phyloP scores from a whole-genome alignment of 2,888 invertebrate genomes.

The Candidula unifasciata region DNA sequence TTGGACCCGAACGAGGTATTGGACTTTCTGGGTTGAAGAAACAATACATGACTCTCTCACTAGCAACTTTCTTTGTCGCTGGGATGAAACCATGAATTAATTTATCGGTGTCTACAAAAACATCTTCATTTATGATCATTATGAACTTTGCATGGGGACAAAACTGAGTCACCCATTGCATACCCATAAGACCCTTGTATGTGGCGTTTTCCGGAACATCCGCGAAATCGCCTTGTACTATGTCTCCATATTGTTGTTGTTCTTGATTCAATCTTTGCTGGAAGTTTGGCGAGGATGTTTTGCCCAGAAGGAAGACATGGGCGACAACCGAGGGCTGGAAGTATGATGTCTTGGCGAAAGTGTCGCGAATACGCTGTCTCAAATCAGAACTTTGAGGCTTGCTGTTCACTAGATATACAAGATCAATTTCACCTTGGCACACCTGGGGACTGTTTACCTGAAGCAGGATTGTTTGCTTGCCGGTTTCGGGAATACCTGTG shows the following conservation, averaged over 20 bases:
- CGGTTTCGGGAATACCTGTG: no score
- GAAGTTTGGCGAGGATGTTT: constrained; percentile 24
- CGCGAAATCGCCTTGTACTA: constrained; percentile 36
- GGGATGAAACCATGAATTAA: constrained; percentile 35
- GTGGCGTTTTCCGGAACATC: constrained; percentile 38
- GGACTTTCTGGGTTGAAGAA: constrained; percentile 30
- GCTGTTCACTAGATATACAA: constrained; percentile 26
- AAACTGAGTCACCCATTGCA: constrained; percentile 37
- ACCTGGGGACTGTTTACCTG: constrained; percentile 17
- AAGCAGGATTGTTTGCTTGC: neutral
- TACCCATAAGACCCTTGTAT: constrained; percentile 37
- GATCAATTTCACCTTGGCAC: constrained; percentile 18
- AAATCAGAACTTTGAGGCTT: constrained; percentile 37
- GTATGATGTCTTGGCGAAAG: neutral
- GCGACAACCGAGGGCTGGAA: constrained; percentile 20
- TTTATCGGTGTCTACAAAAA: constrained; percentile 49
- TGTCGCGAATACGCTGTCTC: constrained; percentile 35
- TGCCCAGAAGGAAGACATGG: constrained; percentile 41
- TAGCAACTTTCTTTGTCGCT: neutral
- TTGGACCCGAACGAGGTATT: constrained; percentile 33
- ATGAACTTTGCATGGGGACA: constrained; percentile 22
- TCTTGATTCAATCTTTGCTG: constrained; percentile 35
- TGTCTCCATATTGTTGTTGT: constrained; percentile 15
- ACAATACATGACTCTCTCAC: constrained; percentile 20
- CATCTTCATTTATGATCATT: constrained; percentile 40